Evolutionary conservation across 2,113 vertebrate genomes (phyloP).

Genomic region (Tonatia bakeri): DNA sequence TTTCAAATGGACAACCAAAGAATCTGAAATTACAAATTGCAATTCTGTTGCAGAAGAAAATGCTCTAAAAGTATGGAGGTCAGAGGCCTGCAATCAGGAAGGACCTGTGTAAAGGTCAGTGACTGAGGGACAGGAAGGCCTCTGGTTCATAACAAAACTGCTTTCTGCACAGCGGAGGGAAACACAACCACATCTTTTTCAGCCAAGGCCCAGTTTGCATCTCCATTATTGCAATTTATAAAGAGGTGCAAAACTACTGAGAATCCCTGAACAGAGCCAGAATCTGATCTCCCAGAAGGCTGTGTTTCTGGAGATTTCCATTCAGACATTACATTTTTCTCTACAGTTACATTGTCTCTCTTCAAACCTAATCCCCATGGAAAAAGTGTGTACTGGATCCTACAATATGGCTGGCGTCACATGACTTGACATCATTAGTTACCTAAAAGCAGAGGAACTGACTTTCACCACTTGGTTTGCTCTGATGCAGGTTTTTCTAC

Average conservation of each 20-base stretch:
- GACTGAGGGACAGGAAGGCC: no score
- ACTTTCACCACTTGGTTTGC: neutral
- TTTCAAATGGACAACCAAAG: neutral
- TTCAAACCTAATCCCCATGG: neutral
- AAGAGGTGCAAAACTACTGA: neutral
- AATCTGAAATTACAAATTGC: no score
- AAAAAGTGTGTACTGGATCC: neutral
- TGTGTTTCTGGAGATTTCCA: neutral
- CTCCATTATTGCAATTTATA: neutral
- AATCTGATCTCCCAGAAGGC: neutral
- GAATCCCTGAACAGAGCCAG: neutral
- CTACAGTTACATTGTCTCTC: neutral
- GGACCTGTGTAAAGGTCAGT: no score
- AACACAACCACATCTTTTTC: neutral
- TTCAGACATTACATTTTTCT: neutral
- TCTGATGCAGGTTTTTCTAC: neutral
- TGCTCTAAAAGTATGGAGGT: no score
- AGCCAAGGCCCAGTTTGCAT: neutral
- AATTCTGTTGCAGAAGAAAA: no score
- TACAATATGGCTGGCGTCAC: neutral
- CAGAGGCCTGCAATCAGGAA: no score
- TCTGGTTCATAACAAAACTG: no score
- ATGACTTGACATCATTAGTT: neutral
- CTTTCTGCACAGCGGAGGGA: no score
- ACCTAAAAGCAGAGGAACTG: neutral